phyloP scores from a whole-genome alignment of 2,888 invertebrate genomes.

The Asteroscopus sphinx region DNA sequence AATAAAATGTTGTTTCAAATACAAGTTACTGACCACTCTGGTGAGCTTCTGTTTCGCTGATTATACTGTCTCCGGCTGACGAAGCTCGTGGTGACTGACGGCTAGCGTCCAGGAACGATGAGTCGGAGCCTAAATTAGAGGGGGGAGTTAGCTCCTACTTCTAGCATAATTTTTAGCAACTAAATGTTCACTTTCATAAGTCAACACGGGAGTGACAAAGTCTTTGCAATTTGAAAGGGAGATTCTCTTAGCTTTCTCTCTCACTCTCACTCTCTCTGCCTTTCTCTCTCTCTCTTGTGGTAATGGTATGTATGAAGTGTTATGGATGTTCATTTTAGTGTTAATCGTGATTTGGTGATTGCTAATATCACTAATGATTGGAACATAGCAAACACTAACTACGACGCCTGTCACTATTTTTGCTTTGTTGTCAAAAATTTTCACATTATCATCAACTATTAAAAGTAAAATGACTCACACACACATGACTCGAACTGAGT shows the following conservation, averaged over 20 bases:
- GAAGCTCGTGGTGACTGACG: slow-evolving; percentile 86
- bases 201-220: not conserved
- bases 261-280: too few species aligned
- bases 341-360: slow-evolving; percentile 20
- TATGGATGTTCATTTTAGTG: slow-evolving; percentile 11
- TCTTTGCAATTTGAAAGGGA: not conserved
- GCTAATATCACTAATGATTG: slow-evolving; percentile 13
- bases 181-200: not conserved
- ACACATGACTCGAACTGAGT: too few species aligned
- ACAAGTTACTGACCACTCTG: slow-evolving; percentile 84
- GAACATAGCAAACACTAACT: slow-evolving; percentile 24
- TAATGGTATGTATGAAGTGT: slow-evolving; percentile 31
- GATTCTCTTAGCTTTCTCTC: too few species aligned
- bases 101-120: slow-evolving; percentile 85
- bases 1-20: slow-evolving; percentile 19
- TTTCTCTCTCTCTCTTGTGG: not conserved
- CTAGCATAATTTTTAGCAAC: slow-evolving; percentile 50
- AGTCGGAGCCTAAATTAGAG: slow-evolving; percentile 82
- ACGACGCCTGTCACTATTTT: slow-evolving; percentile 9
- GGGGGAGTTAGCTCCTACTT: slow-evolving; percentile 67
- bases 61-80: slow-evolving; percentile 84
- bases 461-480: too few species aligned
- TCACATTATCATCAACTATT: not conserved
- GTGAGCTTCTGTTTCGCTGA: slow-evolving; percentile 87
- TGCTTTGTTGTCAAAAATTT: slow-evolving; percentile 22